Evolutionary conservation across 2,113 vertebrate genomes (phyloP), one percentile per base, ranked within the genome.

Genomic region (Rousettus leschenaultii): DNA sequence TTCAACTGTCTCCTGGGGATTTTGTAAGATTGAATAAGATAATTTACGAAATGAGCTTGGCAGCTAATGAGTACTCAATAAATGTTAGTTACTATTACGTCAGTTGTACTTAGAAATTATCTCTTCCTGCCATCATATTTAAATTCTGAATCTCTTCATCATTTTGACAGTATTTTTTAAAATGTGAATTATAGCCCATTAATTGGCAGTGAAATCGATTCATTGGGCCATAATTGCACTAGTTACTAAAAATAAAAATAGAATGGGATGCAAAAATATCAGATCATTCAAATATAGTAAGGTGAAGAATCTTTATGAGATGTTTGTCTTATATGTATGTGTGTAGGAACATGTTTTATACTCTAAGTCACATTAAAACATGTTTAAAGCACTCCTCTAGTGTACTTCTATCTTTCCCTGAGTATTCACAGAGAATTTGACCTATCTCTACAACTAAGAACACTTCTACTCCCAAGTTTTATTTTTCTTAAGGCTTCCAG

Each of bases 31-130:
- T 86, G 68, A 95, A 77, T 65, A 86, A 80, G 74, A 91, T 89
- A 75, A 82, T 59, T 82, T 95, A 63, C 77, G 6, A 96, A 95
- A 86, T 94, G 38, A 75, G 4, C 19, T 77, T 97, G n/a, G 65
- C 21, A 94, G 53, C 68, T 77, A 84, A 51, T 40, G 45, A 82
- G 21, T 43, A 59, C n/a, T 91, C 7, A 79, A 6, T 88, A 24
- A 78, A 16, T 79, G 33, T 73, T 79, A 70, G 7, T 40, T 61
- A 33, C 51, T 65, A 89, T 65, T 61, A 13, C 26, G 74, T 53
- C 84, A 45, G n/a, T 38, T 95, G 4, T 48, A 45, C 43, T 75
- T 93, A 80, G 51, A 93, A 66, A 51, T 75, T 6, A 83, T 82
- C 15, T 30, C 9, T 86, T 92, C 5, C 19, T 43, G 24, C 10